Conservation (phyloP, 2,888 invertebrate genomes). For the Ypsolopha scabrella region DNA sequence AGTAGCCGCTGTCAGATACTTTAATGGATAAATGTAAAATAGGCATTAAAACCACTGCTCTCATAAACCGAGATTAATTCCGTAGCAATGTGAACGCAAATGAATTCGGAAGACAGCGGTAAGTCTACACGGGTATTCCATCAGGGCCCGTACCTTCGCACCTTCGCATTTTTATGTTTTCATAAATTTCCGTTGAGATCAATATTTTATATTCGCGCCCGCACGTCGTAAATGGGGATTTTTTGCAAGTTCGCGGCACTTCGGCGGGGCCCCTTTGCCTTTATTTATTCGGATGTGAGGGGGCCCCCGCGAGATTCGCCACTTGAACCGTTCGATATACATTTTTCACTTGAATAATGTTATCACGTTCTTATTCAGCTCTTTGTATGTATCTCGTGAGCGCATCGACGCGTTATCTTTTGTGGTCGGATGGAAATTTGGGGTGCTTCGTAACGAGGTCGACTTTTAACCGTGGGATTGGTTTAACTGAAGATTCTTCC, state of each 20-base stretch:
- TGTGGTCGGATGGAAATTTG: slow-evolving; percentile 7
- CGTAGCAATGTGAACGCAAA: slow-evolving; percentile 17
- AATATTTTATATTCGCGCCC: slow-evolving; percentile 61
- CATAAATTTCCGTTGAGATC: slow-evolving; percentile 62
- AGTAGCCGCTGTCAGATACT: neutral
- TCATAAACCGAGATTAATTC: slow-evolving; percentile 14
- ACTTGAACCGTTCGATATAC: slow-evolving; percentile 46
- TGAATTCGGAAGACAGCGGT: slow-evolving; percentile 17
- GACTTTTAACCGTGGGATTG: neutral
- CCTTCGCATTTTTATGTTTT: slow-evolving; percentile 61
- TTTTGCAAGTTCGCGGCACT: slow-evolving; percentile 18
- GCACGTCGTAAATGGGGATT: slow-evolving; percentile 40
- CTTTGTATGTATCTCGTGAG: slow-evolving; percentile 1
- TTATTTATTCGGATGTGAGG: slow-evolving; percentile 37
- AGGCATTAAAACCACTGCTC: neutral
- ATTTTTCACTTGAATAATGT: slow-evolving; percentile 55
- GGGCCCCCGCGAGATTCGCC: slow-evolving; percentile 41
- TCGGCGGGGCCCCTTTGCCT: slow-evolving; percentile 2
- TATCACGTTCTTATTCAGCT: slow-evolving; percentile 31
- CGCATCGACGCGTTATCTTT: slow-evolving; percentile 9
- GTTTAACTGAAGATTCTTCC: neutral
- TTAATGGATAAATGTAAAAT: neutral
- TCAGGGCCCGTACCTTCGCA: slow-evolving; percentile 36
- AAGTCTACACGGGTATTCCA: slow-evolving; percentile 43
- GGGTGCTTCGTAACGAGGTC: neutral